Conservation (phyloP, 2,797 vertebrate genomes). For the Steatocranus sp. region DNA sequence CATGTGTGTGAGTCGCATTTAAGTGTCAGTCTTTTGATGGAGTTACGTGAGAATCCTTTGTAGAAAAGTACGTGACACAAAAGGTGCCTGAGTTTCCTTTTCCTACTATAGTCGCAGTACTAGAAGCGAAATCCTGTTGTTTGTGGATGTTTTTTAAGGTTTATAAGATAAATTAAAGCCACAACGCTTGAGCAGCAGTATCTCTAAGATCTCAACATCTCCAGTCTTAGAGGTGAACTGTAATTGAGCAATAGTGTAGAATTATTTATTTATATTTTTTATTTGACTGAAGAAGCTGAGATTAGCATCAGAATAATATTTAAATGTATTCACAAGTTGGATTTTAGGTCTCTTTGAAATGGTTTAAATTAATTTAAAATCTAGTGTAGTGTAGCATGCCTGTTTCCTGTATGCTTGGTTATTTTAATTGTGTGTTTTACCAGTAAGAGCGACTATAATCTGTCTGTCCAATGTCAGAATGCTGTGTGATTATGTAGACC, state of each 20-base stretch:
- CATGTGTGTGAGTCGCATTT: slow-evolving; percentile 4
- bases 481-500: slow-evolving; percentile 13
- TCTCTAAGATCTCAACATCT: background rate
- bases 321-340: background rate
- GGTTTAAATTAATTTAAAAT: background rate
- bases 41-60: background rate
- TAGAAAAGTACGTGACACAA: background rate
- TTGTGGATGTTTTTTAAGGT: background rate
- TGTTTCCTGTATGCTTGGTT: background rate
- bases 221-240: background rate
- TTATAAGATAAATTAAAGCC: background rate
- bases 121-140: background rate
- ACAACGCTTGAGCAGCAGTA: background rate
- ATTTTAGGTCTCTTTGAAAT: background rate
- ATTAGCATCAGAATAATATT: background rate
- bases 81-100: background rate
- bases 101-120: background rate
- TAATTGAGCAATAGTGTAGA: background rate
- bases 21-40: background rate
- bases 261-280: background rate
- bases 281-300: background rate
- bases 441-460: background rate
- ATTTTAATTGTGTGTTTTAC: background rate
- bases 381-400: background rate
- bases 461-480: slow-evolving; percentile 11